These are phyloP conservation scores for Hofmannophila pseudospretella DNA, from an alignment of 2,888 invertebrate species.

Conservation along the genomic window DNA sequence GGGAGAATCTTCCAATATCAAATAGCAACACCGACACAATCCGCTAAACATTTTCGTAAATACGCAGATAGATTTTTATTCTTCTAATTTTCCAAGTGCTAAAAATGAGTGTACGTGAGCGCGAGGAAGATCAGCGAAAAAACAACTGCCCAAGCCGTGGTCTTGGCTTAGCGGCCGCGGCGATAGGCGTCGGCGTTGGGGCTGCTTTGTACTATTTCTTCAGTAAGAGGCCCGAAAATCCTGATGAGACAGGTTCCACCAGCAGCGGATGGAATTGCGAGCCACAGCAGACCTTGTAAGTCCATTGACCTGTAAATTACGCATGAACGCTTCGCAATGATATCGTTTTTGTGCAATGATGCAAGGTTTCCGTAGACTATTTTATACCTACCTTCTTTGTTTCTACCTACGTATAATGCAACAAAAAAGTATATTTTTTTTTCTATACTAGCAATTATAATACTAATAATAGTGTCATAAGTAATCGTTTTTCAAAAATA, in stretches of 20 bases:
- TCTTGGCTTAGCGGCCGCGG: constrained; percentile 58
- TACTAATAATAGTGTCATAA: no score
- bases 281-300: constrained; percentile 19
- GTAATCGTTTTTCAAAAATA: no score
- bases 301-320: neutral
- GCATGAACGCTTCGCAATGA: neutral
- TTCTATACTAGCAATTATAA: no score
- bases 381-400: no score
- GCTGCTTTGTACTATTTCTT: constrained; percentile 67
- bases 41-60: no score
- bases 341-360: neutral
- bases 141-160: constrained; percentile 54
- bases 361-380: no score
- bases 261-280: constrained; percentile 44
- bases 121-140: constrained; percentile 53
- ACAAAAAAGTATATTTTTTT: no score
- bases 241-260: constrained; percentile 45
- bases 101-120: constrained; percentile 44
- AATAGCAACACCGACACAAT: no score
- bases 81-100: neutral
- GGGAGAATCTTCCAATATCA: no score
- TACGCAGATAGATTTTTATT: constrained; percentile 3
- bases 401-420: no score
- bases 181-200: constrained; percentile 64
- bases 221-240: constrained; percentile 49